Evolutionary conservation across 2,888 invertebrate genomes (phyloP).

Genomic region (Ochlodes sylvanus): DNA sequence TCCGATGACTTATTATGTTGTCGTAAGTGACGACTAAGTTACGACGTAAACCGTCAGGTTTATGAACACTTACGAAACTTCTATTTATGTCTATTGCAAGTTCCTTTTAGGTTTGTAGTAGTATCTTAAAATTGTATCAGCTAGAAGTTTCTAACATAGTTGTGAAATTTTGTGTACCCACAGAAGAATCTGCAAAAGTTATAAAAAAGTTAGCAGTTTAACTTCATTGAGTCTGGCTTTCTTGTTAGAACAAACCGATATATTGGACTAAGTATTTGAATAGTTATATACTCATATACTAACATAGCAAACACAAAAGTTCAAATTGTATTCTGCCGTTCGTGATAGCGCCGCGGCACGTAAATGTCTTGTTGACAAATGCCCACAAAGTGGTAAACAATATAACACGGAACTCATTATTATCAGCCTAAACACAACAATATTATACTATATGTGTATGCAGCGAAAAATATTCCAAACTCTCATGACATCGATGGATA

Average conservation of each 20-base stretch:
- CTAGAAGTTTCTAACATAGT: slow-evolving; percentile 19
- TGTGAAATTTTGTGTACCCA: slow-evolving; percentile 26
- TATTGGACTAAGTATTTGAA: background rate
- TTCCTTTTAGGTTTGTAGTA: background rate
- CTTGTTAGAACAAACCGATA: background rate
- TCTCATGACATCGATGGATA: no score
- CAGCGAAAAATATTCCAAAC: no score
- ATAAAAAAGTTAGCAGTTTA: slow-evolving; percentile 71
- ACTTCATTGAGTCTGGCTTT: slow-evolving; percentile 45
- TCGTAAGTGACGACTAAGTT: background rate
- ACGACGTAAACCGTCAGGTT: background rate
- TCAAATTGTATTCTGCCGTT: background rate
- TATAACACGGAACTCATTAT: background rate
- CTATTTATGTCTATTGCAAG: background rate
- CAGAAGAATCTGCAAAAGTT: slow-evolving; percentile 49
- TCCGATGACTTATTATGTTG: background rate
- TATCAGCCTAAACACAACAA: no score
- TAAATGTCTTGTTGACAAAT: background rate
- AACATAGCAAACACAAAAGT: background rate
- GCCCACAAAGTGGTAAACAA: background rate
- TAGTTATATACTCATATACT: background rate
- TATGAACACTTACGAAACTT: background rate
- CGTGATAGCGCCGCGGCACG: background rate
- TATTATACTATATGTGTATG: no score
- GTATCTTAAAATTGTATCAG: slow-evolving; percentile 6